A percentile compares a stretch with the other conserved stretches of the same genome.
These are phyloP conservation scores for Eleutherodactylus coqui DNA, from an alignment of 2,797 vertebrate genomes.

Conservation along the genomic window DNA sequence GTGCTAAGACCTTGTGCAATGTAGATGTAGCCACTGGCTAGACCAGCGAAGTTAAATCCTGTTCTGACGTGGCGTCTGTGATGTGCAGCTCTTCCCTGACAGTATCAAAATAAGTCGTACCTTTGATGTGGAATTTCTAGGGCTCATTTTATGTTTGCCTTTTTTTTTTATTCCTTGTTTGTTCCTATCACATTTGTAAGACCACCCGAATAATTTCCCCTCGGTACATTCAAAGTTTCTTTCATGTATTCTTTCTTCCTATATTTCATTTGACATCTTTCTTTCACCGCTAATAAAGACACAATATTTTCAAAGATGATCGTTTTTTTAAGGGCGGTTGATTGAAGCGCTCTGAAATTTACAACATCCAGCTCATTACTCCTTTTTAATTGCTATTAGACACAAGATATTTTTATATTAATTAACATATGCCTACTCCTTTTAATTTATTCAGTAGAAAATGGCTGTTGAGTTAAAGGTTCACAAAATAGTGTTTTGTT, in stretches of 20 bases:
- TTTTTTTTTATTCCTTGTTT: constrained; percentile 37
- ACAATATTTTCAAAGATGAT: constrained; percentile 48
- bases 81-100: constrained; percentile 50
- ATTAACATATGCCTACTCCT: constrained; percentile 44
- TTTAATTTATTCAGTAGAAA: constrained; percentile 45
- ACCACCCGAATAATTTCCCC: constrained; percentile 47
- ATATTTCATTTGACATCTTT: constrained; percentile 25
- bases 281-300: constrained; percentile 35
- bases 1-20: background rate
- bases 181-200: constrained; percentile 45
- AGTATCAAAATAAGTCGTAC: constrained; percentile 45
- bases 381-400: constrained; percentile 56
- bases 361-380: constrained; percentile 54
- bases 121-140: constrained; percentile 60
- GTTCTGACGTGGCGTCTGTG: constrained; percentile 37
- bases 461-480: constrained; percentile 20
- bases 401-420: constrained; percentile 43
- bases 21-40: constrained; percentile 35
- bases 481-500: constrained; percentile 14
- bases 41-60: constrained; percentile 11
- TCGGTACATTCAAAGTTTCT: constrained; percentile 22
- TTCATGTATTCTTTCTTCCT: constrained; percentile 38
- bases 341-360: constrained; percentile 44
- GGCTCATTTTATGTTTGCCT: constrained; percentile 21
- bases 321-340: constrained; percentile 30